Percentiles rank a stretch among this genome's conserved stretches.
These are phyloP conservation scores for Eleginops maclovinus DNA, from an alignment of 2,113 vertebrate species.

Conservation along the genomic window DNA sequence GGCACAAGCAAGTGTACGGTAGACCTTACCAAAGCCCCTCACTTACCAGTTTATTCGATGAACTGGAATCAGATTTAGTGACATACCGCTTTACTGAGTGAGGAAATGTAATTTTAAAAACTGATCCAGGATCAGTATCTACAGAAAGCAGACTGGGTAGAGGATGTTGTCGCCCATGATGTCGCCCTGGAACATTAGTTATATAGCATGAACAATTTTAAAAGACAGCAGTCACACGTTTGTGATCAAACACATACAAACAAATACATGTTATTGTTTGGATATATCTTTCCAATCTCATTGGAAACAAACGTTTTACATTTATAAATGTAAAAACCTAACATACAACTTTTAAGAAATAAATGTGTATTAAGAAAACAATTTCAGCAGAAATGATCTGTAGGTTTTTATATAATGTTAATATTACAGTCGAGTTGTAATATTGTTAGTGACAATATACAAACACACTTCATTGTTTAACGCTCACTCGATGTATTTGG, in stretches of 20 bases:
- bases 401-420: too few relatives aligned
- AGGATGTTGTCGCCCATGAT: conserved; percentile 11
- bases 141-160: not conserved
- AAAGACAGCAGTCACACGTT: too few relatives aligned
- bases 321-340: too few relatives aligned
- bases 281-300: too few relatives aligned
- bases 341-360: too few relatives aligned
- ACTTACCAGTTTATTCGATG: not conserved
- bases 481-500: not conserved
- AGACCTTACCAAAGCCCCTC: not conserved
- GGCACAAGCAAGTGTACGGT: conserved; percentile 39
- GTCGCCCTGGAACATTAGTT: not conserved
- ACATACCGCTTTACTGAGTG: too few relatives aligned
- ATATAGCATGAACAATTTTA: not conserved
- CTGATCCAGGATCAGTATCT: not conserved
- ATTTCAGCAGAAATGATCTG: too few relatives aligned
- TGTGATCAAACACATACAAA: not conserved
- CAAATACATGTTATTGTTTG: not conserved
- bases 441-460: too few relatives aligned
- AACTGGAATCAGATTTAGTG: conserved; percentile 3
- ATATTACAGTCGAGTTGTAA: not conserved
- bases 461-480: too few relatives aligned
- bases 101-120: not conserved
- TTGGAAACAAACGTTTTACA: too few relatives aligned
- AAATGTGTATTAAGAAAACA: too few relatives aligned